Evolutionary conservation across 2,888 invertebrate genomes (phyloP).

Genomic region (Pteria penguin): DNA sequence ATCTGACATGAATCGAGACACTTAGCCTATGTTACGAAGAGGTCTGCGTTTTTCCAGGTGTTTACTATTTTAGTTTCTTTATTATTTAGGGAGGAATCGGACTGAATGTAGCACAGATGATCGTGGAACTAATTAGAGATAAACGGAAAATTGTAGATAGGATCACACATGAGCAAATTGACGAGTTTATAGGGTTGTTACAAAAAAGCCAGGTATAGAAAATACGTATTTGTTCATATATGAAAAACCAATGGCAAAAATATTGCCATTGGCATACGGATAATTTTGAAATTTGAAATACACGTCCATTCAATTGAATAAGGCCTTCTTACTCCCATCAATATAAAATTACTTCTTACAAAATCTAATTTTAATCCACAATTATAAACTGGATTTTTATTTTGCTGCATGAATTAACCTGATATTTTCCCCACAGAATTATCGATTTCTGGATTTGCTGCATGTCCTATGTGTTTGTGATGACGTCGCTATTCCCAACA

Average conservation of each 20-base stretch:
- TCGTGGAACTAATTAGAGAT: conserved; percentile 79
- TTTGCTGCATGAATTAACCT: background rate
- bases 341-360: no score
- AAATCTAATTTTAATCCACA: no score
- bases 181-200: conserved; percentile 76
- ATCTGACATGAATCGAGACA: no score
- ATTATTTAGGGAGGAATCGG: conserved; percentile 79
- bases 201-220: conserved; percentile 74
- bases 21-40: no score
- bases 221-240: no score
- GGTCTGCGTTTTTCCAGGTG: no score
- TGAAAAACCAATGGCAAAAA: no score
- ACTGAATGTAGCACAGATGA: conserved; percentile 79
- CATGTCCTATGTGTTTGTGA: conserved; percentile 80
- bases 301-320: no score
- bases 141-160: conserved; percentile 80
- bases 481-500: conserved; percentile 79
- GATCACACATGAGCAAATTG: conserved; percentile 78
- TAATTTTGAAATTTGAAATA: no score
- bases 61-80: no score
- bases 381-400: background rate
- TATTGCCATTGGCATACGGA: no score
- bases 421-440: conserved; percentile 69
- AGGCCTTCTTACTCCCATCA: no score
- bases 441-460: conserved; percentile 77